Evolutionary conservation across 2,888 invertebrate species (phyloP), one percentile per base, ranked within the genome.

Genomic region (Elmis aenea): DNA sequence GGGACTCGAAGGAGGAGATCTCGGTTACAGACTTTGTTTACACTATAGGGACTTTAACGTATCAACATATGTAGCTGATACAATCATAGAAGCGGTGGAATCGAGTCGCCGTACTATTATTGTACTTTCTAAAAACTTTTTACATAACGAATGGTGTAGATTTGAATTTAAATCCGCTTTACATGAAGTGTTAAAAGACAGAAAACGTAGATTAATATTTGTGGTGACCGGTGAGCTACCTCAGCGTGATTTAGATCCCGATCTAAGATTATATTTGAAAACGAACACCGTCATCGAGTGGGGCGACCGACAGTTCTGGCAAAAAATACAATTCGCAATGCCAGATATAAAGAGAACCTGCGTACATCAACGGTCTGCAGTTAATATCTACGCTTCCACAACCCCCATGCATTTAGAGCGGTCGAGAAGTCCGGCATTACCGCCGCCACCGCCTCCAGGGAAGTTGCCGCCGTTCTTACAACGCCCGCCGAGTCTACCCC

Each of bases 301-400:
- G 85, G 89, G 89, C 47, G 94, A 96, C 70, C 85, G 88, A 64
- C 83, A 90, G 63, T 96, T 96, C 74, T 96, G 96, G 96, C 91
- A 93, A 64, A 94, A 95, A 70, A 73, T 96, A 46, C 81, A 87
- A 62, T 89, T 89, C 62, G 87, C 91, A 34, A 81, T 94, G 80
- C 93, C 93, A 40, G 87, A 88, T 68, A 76, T 79, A 52, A 72
- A 78, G 64, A 74, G 77, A 68, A 58, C 64, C 10, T 77, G 78
- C 66, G 71, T 76, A 50, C 77, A 78, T 64, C 79, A 77, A 61
- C 72, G 77, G 53, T 79, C 81, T 43, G 77, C 81, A 51, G 77
- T 79, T 58, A 83, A 83, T 67, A 82, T 83, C 67, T 83, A 83
- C 69, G 82, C 82, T 48, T 77, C 82, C 43, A 76, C 72, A 16